Base-by-base conservation (phyloP, 2,797 vertebrate species). In the Sebastes elongatus region DNA sequence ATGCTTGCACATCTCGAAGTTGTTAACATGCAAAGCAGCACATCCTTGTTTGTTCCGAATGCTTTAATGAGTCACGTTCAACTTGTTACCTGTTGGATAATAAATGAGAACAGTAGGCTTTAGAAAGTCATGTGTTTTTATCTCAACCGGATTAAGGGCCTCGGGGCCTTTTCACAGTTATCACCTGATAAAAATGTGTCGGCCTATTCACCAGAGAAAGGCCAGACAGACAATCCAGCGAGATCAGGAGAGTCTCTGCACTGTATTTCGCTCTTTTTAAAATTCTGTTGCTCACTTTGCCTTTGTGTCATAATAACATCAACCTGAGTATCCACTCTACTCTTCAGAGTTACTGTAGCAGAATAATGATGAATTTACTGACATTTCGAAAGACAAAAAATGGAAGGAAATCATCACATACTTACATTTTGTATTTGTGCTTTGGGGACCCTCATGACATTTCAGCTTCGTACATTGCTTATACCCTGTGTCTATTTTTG, bases 111-210 rank as follows among this genome's bases (percentile, higher is more conserved):
- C 13, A 79, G 20, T n/a, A 23, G 55, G 67, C 42, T 38, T 79
- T n/a, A 22, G 52, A 79, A 42, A 61, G 22, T 42, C 28, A n/a
- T 22, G 53, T 20, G 55, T 75, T 74, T 71, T 84, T 69, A 76
- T 74, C 78, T 81, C 6, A 11, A 28, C 66, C 57, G 16, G 55
- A 78, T 72, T 70, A 56, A 62, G 30, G 33, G 23, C 18, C 56
- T 59, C n/a, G 0, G 13, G 28, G 61, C 38, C 10, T 5, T 76
- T 73, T 76, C 20, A 76, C 52, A 74, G 73, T 77, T 60, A 75
- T 75, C 68, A 65, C 56, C 60, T 71, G 59, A 86, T 83, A 75
- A 78, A 52, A 78, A 71, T 30, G 67, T 35, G 69, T 71, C 56
- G 76, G 52, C 69, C 30, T 73, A 55, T 55, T 72, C 59, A 56